A percentile compares a stretch with the other conserved stretches of the same genome.
Evolutionary conservation across 2,797 vertebrate species (phyloP).

Genomic region (Sebastes hubbsi): DNA sequence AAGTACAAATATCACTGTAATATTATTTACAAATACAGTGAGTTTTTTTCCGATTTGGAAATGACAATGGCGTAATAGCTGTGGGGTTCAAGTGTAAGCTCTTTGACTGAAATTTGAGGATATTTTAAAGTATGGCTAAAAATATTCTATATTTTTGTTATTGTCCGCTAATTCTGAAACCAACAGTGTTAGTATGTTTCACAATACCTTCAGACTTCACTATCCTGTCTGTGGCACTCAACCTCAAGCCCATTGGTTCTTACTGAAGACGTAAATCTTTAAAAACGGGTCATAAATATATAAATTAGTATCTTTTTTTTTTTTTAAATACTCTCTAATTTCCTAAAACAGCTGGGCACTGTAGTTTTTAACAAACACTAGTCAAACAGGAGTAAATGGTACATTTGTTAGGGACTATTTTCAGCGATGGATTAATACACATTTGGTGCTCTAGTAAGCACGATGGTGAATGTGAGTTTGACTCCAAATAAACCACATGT

Average conservation of each 20-base stretch:
- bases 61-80: background rate
- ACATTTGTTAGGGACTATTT: background rate
- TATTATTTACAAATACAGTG: conserved; percentile 50
- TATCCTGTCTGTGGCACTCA: background rate
- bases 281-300: background rate
- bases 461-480: background rate
- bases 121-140: background rate
- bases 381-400: background rate
- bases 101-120: background rate
- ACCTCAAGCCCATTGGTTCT: background rate
- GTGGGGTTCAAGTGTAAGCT: background rate
- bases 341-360: background rate
- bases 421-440: background rate
- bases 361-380: background rate
- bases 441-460: background rate
- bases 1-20: background rate
- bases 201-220: background rate
- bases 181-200: background rate
- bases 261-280: background rate
- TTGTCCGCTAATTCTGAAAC: background rate
- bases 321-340: background rate
- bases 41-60: conserved; percentile 14
- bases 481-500: background rate
- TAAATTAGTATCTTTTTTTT: background rate
- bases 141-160: background rate